Evolutionary conservation across 1,140 invertebrate genomes (phyloP).

Genomic region (Drosophila watanabei): DNA sequence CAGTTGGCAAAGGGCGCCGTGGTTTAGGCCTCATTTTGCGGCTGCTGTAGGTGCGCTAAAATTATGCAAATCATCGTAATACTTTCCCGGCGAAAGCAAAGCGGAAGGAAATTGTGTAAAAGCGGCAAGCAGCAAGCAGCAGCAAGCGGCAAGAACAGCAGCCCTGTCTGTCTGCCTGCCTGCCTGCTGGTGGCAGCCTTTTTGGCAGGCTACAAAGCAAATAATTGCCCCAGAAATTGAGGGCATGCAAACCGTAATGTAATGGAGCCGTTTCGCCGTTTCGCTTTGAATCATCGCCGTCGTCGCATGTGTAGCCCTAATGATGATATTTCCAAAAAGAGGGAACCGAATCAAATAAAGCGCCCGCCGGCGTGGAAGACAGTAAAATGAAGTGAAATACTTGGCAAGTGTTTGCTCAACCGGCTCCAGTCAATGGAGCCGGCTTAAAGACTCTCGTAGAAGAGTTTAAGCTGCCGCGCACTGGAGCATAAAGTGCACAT

Average conservation of each 20-base stretch:
- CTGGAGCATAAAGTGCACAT: slow-evolving; percentile 47
- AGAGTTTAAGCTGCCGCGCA: slow-evolving; percentile 48
- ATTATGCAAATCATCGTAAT: slow-evolving; percentile 85
- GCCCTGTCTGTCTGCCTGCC: slow-evolving; percentile 38
- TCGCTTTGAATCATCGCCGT: slow-evolving; percentile 61
- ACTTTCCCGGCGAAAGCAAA: slow-evolving; percentile 70
- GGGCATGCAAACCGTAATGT: slow-evolving; percentile 79
- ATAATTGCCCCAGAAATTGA: slow-evolving; percentile 79
- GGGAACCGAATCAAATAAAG: slow-evolving; percentile 48
- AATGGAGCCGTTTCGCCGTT: slow-evolving; percentile 73
- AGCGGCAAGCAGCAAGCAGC: slow-evolving; percentile 32
- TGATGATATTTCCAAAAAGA: slow-evolving; percentile 69
- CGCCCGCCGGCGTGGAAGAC: slow-evolving; percentile 38
- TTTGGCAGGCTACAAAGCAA: slow-evolving; percentile 71
- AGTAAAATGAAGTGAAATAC: slow-evolving; percentile 57
- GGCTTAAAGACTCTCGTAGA: slow-evolving; percentile 46
- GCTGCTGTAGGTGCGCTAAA: slow-evolving; percentile 76
- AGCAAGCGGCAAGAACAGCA: slow-evolving; percentile 13
- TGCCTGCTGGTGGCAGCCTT: slow-evolving; percentile 48
- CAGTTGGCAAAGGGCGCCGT: slow-evolving; percentile 24
- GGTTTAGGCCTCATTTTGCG: slow-evolving; percentile 53
- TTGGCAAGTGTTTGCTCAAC: slow-evolving; percentile 45
- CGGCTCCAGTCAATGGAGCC: slow-evolving; percentile 44
- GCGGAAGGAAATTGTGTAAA: slow-evolving; percentile 77
- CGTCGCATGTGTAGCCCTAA: slow-evolving; percentile 64